Evolutionary conservation across 2,888 invertebrate species (phyloP), one percentile per base, ranked within the genome.

Genomic region (Aplocera efformata): DNA sequence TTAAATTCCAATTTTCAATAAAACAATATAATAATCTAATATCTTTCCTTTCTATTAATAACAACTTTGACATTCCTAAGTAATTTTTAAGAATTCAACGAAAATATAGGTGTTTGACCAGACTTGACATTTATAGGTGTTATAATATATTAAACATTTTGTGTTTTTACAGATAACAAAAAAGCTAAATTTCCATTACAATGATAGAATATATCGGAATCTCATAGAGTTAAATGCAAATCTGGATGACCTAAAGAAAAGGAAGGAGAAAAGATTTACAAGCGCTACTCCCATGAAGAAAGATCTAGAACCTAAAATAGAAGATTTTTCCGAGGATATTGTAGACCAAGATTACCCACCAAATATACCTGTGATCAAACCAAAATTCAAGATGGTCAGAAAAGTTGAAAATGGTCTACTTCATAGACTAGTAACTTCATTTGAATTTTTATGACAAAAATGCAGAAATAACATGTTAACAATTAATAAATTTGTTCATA

Each of bases 111-210:
- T n/a, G n/a, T n/a, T n/a, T n/a, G n/a, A n/a, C n/a, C n/a, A n/a
- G n/a, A n/a, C n/a, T n/a, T n/a, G n/a, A n/a, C n/a, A n/a, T n/a
- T n/a, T n/a, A n/a, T n/a, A n/a, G n/a, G n/a, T n/a, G n/a, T n/a
- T n/a, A n/a, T n/a, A n/a, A n/a, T n/a, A n/a, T n/a, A n/a, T n/a
- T n/a, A n/a, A n/a, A n/a, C n/a, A n/a, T n/a, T n/a, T n/a, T n/a
- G n/a, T n/a, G n/a, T n/a, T n/a, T n/a, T n/a, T n/a, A n/a, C 76
- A 88, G 88, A 56, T 85, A 23, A 84, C 85, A 26, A 85, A 79
- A 49, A 79, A 73, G 34, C 56, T 88, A 7, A 89, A 88, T 52
- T 88, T 86, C 46, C 86, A 86, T 42, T 79, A 81, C 32, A 83
- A 86, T 52, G 82, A 89, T 31, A 79, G 64, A 58, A 82, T 89